phyloP scores from a whole-genome alignment of 64 coral and sea anemone species.

The Acropora tenuis region DNA sequence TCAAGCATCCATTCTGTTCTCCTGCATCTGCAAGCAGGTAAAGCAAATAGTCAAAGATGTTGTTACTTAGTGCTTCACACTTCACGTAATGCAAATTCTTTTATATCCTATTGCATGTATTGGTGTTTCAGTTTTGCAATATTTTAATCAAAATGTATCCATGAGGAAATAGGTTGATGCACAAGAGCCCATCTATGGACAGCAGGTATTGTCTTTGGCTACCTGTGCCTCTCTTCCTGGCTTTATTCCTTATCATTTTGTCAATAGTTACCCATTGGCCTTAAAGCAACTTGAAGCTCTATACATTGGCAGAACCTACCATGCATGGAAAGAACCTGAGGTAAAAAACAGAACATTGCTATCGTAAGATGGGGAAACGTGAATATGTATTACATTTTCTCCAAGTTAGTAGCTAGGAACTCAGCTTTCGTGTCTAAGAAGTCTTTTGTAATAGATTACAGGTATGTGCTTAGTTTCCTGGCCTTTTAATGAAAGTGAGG shows the following conservation, averaged over 20 bases:
- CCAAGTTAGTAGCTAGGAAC: too few relatives aligned
- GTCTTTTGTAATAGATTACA: too few relatives aligned
- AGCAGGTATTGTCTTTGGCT: too few relatives aligned
- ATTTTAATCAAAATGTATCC: too few relatives aligned
- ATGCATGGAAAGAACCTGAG: conserved; percentile 93
- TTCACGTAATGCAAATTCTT: too few relatives aligned
- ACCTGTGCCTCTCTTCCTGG: not conserved
- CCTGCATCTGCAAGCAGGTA: conserved; percentile 68
- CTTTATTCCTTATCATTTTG: not conserved
- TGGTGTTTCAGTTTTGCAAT: not conserved
- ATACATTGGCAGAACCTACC: conserved; percentile 86
- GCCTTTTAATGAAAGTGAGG: too few relatives aligned
- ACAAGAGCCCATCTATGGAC: too few relatives aligned
- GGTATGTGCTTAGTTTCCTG: too few relatives aligned
- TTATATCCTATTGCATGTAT: not conserved
- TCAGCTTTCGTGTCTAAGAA: too few relatives aligned
- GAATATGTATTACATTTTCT: not conserved
- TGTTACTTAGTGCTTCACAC: too few relatives aligned
- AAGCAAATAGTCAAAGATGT: too few relatives aligned
- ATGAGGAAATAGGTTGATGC: too few relatives aligned
- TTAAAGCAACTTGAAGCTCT: conserved; percentile 83
- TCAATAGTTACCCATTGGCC: conserved; percentile 67
- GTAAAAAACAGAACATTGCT: conserved; percentile 24
- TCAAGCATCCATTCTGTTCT: conserved; percentile 78
- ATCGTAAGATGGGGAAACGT: not conserved